Percentiles rank a stretch among this genome's conserved stretches.
Conservation (phyloP, 2,888 invertebrate species). For the Eilema depressum region DNA sequence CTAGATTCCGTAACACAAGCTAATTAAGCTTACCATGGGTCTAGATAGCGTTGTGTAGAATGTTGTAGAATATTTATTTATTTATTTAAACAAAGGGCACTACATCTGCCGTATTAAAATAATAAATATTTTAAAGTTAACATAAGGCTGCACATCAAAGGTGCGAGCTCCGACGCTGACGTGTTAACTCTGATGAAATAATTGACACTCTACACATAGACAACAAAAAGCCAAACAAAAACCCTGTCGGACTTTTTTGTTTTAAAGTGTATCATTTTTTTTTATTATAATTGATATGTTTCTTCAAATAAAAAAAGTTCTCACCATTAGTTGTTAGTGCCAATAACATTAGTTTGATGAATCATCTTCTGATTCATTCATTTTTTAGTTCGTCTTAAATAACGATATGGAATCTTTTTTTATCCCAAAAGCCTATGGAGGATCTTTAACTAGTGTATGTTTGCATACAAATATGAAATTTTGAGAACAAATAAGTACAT, state of each 20-base stretch:
- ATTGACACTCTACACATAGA: slow-evolving; percentile 72
- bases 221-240: slow-evolving; percentile 65
- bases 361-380: slow-evolving; percentile 32
- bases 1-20: too few species aligned
- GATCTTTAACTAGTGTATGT: background rate
- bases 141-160: slow-evolving; percentile 32
- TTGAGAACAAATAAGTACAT: background rate
- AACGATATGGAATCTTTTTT: too few species aligned
- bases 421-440: background rate
- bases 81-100: background rate
- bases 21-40: too few species aligned
- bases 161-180: slow-evolving; percentile 40
- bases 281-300: slow-evolving; percentile 59
- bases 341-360: slow-evolving; percentile 31
- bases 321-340: slow-evolving; percentile 50
- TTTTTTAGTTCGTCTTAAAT: slow-evolving; percentile 1
- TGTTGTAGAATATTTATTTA: too few species aligned
- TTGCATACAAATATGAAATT: background rate
- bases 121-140: slow-evolving; percentile 25
- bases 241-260: slow-evolving; percentile 57
- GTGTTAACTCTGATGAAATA: slow-evolving; percentile 71
- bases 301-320: slow-evolving; percentile 60
- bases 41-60: too few species aligned
- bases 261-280: slow-evolving; percentile 44
- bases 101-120: slow-evolving; percentile 18